These are phyloP conservation scores for Sisyra terminalis DNA, from an alignment of 2,888 invertebrate species.

Conservation along the genomic window DNA sequence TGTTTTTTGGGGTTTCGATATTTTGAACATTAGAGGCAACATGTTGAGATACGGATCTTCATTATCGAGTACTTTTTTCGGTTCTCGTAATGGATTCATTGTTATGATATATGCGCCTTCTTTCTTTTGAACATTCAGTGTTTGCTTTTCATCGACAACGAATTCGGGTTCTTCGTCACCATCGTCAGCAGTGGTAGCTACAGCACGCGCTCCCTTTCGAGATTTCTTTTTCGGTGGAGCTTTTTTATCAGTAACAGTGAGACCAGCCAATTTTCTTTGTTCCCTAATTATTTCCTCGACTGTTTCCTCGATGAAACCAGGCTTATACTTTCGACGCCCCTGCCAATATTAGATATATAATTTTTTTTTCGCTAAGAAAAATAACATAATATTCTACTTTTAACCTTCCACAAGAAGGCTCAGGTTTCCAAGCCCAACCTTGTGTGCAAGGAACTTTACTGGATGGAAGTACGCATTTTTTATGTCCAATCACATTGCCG, in stretches of 20 bases:
- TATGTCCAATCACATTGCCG: constrained; percentile 36
- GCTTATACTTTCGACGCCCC: constrained; percentile 36
- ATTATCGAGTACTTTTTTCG: constrained; percentile 34
- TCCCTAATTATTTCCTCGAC: constrained; percentile 21
- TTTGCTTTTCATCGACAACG: constrained; percentile 32
- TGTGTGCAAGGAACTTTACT: constrained; percentile 40
- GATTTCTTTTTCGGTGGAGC: constrained; percentile 27
- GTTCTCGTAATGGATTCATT: constrained; percentile 47
- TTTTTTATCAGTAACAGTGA: constrained; percentile 14
- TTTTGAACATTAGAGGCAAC: constrained; percentile 27
- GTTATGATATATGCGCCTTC: constrained; percentile 47
- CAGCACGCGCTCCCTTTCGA: constrained; percentile 24
- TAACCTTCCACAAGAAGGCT: neutral
- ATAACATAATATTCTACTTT: neutral
- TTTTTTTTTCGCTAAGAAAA: neutral
- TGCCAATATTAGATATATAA: neutral
- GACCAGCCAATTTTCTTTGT: constrained; percentile 19
- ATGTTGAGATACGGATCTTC: constrained; percentile 52
- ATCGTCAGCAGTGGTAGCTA: constrained; percentile 13
- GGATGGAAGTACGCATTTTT: constrained; percentile 31
- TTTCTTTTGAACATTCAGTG: constrained; percentile 45
- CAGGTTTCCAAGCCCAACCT: constrained; percentile 50
- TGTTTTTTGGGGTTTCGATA: too few species aligned
- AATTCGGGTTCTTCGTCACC: constrained; percentile 27
- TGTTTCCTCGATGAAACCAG: constrained; percentile 30